Conservation (phyloP, 2,888 invertebrate genomes). For the Bimastos eiseni region DNA sequence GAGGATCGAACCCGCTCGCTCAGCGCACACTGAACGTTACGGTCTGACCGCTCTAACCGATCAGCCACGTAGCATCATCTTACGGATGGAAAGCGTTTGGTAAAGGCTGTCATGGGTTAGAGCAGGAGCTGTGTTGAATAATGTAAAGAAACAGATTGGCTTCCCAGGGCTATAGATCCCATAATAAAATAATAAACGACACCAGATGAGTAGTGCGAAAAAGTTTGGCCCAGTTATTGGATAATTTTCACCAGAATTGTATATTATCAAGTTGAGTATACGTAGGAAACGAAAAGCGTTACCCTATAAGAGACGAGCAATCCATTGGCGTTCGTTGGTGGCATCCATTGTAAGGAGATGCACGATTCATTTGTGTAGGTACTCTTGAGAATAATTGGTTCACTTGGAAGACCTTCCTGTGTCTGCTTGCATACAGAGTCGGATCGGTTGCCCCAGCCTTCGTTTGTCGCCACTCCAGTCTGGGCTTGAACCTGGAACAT, state of each 20-base stretch:
- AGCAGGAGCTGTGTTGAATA: no score
- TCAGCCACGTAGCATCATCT: no score
- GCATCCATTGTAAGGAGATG: conserved; percentile 64
- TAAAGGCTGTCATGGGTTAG: no score
- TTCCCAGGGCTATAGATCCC: no score
- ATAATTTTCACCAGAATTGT: no score
- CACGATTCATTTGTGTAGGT: conserved; percentile 71
- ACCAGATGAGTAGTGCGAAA: no score
- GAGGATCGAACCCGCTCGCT: no score
- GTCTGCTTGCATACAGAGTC: conserved; percentile 43
- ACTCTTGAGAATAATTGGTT: conserved; percentile 71
- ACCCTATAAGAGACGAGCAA: conserved; percentile 62
- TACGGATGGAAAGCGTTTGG: no score
- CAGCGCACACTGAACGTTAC: no score
- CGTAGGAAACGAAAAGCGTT: neutral
- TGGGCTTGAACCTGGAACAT: conserved; percentile 50
- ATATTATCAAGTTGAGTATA: neutral
- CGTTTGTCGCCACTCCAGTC: conserved; percentile 42
- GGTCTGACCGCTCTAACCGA: no score
- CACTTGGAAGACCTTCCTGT: conserved; percentile 68
- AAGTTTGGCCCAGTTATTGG: neutral
- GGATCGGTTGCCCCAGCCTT: conserved; percentile 49
- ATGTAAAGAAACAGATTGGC: no score
- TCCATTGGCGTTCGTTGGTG: conserved; percentile 64
- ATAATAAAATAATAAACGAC: no score